Conservation (phyloP, 2,797 vertebrate genomes). For the Psittacula echo region DNA sequence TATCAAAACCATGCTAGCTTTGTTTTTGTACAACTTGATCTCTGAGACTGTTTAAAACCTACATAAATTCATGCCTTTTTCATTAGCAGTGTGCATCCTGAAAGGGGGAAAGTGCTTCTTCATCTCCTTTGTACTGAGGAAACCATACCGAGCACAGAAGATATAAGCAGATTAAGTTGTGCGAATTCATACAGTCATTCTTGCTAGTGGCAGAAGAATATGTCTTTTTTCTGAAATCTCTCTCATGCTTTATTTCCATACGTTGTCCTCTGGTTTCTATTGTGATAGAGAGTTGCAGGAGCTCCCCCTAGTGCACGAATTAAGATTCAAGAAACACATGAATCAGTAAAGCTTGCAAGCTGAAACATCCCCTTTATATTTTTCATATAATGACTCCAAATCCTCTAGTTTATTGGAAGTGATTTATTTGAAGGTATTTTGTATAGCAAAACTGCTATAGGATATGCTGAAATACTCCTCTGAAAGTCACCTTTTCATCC, state of each 20-base stretch:
- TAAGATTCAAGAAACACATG: not conserved
- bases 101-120: not conserved
- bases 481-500: not conserved
- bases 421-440: not conserved
- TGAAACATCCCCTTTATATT: not conserved
- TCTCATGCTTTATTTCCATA: not conserved
- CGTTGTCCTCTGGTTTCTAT: not conserved
- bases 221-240: not conserved
- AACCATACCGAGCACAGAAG: not conserved
- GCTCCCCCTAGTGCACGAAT: conserved; percentile 71
- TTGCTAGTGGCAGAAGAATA: not conserved
- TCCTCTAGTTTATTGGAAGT: not conserved
- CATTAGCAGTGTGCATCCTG: not conserved
- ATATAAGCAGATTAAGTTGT: not conserved
- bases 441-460: not conserved
- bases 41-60: not conserved
- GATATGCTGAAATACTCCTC: not conserved
- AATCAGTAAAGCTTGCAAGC: not conserved
- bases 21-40: not conserved
- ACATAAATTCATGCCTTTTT: not conserved
- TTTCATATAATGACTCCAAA: not conserved
- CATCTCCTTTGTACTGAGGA: not conserved
- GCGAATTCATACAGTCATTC: not conserved
- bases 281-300: conserved; percentile 47
- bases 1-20: not conserved